phyloP scores from a whole-genome alignment of 2,113 vertebrate genomes.

The Scortum barcoo region DNA sequence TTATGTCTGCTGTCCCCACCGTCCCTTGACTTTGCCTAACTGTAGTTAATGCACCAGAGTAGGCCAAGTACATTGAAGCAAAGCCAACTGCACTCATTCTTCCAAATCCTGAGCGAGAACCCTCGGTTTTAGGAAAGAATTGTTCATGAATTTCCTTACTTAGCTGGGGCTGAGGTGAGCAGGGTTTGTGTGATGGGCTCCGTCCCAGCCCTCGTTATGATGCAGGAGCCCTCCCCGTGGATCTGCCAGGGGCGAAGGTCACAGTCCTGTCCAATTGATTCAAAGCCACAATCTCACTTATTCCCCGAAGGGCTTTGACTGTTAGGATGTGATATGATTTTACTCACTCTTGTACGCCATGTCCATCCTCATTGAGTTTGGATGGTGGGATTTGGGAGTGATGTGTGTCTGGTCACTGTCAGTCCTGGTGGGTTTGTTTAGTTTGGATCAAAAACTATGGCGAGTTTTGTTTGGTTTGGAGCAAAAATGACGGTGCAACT shows the following conservation, averaged over 20 bases:
- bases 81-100: constrained; percentile 11
- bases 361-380: not conserved
- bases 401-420: not conserved
- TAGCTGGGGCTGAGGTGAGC: not conserved
- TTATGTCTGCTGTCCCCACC: constrained; percentile 19
- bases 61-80: constrained; percentile 29
- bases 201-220: constrained; percentile 37
- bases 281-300: constrained; percentile 43
- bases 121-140: not conserved
- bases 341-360: constrained; percentile 5
- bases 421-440: constrained; percentile 4
- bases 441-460: not conserved
- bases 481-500: constrained; percentile 5
- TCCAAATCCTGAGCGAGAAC: not conserved
- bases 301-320: constrained; percentile 19
- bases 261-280: constrained; percentile 54
- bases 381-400: constrained; percentile 18
- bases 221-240: constrained; percentile 50
- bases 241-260: constrained; percentile 51
- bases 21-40: constrained; percentile 31
- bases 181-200: constrained; percentile 38
- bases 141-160: not conserved
- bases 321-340: constrained; percentile 30
- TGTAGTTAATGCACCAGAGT: constrained; percentile 43
- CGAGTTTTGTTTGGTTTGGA: not conserved